Evolutionary conservation across 1,140 invertebrate genomes (phyloP).

Genomic region (Penaeus indicus): DNA sequence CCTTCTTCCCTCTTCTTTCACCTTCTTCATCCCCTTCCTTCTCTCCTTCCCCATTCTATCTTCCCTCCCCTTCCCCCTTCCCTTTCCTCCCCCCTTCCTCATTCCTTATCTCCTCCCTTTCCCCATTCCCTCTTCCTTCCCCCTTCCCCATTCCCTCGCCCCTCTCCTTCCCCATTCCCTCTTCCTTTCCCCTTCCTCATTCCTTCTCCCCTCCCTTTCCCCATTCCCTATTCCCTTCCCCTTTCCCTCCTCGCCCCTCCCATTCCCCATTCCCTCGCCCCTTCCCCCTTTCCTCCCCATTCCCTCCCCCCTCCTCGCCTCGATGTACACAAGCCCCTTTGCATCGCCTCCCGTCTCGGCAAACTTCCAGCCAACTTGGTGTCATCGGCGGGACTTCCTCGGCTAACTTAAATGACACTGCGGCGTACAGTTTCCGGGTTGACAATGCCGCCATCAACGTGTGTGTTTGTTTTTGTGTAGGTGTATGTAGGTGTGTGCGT

Average conservation of each 20-base stretch:
- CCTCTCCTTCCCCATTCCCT: background rate
- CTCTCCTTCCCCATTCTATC: background rate
- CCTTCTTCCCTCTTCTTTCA: background rate
- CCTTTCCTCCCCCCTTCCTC: background rate
- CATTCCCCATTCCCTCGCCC: background rate
- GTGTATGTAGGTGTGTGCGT: background rate
- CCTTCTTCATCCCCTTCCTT: background rate
- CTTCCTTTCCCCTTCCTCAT: background rate
- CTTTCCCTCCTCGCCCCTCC: background rate
- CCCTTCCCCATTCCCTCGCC: background rate
- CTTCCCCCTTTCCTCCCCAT: background rate
- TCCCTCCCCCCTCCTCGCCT: background rate
- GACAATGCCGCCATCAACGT: no score
- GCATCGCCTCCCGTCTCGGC: no score
- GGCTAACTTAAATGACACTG: no score
- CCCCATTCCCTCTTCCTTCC: background rate
- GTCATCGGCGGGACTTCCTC: no score
- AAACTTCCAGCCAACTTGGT: no score
- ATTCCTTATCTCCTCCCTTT: background rate
- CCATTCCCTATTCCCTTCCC: background rate
- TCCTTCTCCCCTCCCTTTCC: background rate
- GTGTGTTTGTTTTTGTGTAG: no score
- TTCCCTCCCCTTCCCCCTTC: no score
- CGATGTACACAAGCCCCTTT: background rate
- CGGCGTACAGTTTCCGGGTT: no score